phyloP scores from a whole-genome alignment of 2,797 vertebrate species.

The Amazona finschi region DNA sequence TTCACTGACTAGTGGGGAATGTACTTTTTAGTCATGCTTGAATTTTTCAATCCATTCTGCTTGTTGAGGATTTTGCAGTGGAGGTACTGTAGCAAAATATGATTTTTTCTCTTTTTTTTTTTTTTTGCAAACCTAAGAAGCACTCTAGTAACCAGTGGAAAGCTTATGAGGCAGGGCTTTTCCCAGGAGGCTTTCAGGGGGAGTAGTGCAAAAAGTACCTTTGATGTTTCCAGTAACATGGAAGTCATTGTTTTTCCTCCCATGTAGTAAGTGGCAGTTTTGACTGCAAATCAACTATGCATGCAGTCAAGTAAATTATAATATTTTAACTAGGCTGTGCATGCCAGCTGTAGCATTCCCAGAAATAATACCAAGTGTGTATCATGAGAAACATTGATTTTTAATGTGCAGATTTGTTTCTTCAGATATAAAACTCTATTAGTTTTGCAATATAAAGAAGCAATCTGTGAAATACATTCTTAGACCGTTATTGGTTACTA shows the following conservation, averaged over 20 bases:
- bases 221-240: slow-evolving; percentile 72
- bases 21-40: slow-evolving; percentile 98
- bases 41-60: slow-evolving; percentile 91
- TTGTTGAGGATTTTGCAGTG: slow-evolving; percentile 83
- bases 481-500: slow-evolving; percentile 51
- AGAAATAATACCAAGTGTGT: slow-evolving; percentile 72
- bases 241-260: slow-evolving; percentile 74
- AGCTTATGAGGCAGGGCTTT: slow-evolving; percentile 72
- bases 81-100: slow-evolving; percentile 71
- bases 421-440: slow-evolving; percentile 73
- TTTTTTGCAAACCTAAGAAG: slow-evolving; percentile 36
- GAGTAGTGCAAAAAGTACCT: slow-evolving; percentile 70
- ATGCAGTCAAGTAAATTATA: slow-evolving; percentile 75
- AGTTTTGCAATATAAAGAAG: slow-evolving; percentile 72
- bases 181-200: slow-evolving; percentile 71
- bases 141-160: slow-evolving; percentile 72
- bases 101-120: not conserved
- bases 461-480: slow-evolving; percentile 68
- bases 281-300: slow-evolving; percentile 71
- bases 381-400: slow-evolving; percentile 74
- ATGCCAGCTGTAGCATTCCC: slow-evolving; percentile 71
- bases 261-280: slow-evolving; percentile 72
- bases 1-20: slow-evolving; percentile 95
- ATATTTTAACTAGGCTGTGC: slow-evolving; percentile 73
- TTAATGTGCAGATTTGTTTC: slow-evolving; percentile 75